These are phyloP conservation scores for Syrista parreyssii DNA, from an alignment of 2,888 invertebrate genomes.

Conservation along the genomic window DNA sequence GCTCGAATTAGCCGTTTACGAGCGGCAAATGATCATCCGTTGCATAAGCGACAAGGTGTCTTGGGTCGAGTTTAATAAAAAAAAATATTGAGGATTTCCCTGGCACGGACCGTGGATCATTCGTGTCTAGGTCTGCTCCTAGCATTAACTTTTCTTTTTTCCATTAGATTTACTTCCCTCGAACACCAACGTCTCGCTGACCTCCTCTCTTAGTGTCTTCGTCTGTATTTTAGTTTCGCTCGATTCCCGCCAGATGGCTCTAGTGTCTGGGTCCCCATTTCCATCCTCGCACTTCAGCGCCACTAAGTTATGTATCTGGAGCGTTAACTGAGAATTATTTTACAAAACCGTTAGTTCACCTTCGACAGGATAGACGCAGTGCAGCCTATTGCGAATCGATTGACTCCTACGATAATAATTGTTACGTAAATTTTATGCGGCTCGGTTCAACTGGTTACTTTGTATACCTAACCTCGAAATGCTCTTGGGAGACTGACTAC, in stretches of 20 bases:
- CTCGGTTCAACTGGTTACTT: not conserved
- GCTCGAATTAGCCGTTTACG: not conserved
- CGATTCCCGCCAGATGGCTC: not conserved
- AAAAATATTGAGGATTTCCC: not conserved
- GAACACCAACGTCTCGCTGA: too few relatives aligned
- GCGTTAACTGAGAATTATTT: slow-evolving; percentile 2
- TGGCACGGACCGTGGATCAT: slow-evolving; percentile 30
- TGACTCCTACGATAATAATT: not conserved
- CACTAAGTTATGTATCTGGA: slow-evolving; percentile 4
- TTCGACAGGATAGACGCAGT: slow-evolving; percentile 3
- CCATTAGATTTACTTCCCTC: too few relatives aligned
- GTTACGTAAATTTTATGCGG: not conserved
- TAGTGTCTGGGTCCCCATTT: not conserved
- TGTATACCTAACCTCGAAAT: not conserved
- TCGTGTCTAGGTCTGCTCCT: slow-evolving; percentile 48
- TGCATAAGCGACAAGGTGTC: not conserved
- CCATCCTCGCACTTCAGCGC: not conserved
- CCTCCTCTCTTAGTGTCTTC: not conserved
- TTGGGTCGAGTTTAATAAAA: not conserved
- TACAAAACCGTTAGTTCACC: slow-evolving; percentile 20
- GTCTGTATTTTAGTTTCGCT: not conserved
- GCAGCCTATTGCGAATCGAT: not conserved
- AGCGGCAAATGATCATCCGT: not conserved
- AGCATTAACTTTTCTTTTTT: too few relatives aligned
- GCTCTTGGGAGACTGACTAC: not conserved